Base-by-base conservation (phyloP, 2,797 vertebrate genomes). In the Sebastes reedi region DNA sequence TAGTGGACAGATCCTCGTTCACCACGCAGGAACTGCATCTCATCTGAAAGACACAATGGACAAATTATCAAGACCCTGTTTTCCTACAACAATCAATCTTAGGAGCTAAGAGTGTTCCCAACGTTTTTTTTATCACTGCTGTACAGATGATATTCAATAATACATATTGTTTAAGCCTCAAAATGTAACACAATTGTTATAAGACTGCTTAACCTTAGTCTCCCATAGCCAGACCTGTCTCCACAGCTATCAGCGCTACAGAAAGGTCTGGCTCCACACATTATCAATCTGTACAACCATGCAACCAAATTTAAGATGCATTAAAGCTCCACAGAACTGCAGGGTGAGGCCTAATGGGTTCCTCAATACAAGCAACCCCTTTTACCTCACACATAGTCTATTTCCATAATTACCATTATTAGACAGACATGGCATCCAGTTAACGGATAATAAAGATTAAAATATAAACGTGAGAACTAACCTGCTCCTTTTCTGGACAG, bases 1-100 rank as follows among this genome's bases (percentile, higher is more conserved):
- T 87, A 67, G 72, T 67, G 34, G 64, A 30, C 36, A 54, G 72
- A n/a, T 90, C 91, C 18, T 94, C 81, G 14, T 46, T 70, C 61
- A 72, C 75, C 56, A 62, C n/a, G 65, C 36, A 82, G 32, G 79
- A 55, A 54, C n/a, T 70, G 50, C 61, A 55, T 68, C 58, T 88
- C 52, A 56, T 81, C 91, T 94, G 81, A 71, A 86, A 87, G 59
- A 89, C 55, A 86, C 4, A 70, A 64, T 8, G 12, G 8, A 66
- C 61, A 18, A 54, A 18, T 68, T 5, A 54, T 54, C 46, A 20
- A 50, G 0, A 50, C 46, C 46, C 3, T 50, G 46, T 50, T 20
- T 9, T 50, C 46, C 16, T 50, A 50, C 46, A 50, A 50, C 46
- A 54, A 22, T 54, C 20, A n/a, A 22, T 22, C 52, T 54, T 22